phyloP scores from a whole-genome alignment of 2,888 invertebrate species.

The Macaria notata region DNA sequence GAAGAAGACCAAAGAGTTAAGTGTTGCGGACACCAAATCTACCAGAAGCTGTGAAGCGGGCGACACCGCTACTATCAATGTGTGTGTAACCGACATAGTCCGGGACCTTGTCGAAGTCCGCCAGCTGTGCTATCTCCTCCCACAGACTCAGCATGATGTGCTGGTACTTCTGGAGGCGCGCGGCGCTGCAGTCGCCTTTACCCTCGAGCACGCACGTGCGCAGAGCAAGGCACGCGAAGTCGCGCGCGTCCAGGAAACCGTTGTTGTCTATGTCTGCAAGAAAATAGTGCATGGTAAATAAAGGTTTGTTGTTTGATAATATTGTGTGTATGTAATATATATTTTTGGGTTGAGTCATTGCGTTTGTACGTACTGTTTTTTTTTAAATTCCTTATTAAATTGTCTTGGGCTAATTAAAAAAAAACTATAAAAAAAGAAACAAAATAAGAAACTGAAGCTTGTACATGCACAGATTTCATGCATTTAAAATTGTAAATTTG shows the following conservation, averaged over 20 bases:
- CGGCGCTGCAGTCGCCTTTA: slow-evolving; percentile 89
- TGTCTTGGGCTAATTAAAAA: no score
- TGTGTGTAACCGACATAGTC: slow-evolving; percentile 76
- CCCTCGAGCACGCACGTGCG: slow-evolving; percentile 91
- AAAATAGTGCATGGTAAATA: not conserved
- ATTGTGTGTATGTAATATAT: no score
- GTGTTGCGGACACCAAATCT: slow-evolving; percentile 35
- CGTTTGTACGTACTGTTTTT: no score
- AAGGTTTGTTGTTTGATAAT: no score
- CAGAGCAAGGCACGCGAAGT: slow-evolving; percentile 91
- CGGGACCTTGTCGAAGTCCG: slow-evolving; percentile 92
- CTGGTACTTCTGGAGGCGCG: slow-evolving; percentile 88
- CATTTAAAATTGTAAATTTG: no score
- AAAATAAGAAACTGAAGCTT: no score
- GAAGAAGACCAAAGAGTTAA: no score
- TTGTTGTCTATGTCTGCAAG: slow-evolving; percentile 91
- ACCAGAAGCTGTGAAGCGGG: slow-evolving; percentile 42
- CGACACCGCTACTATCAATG: slow-evolving; percentile 47
- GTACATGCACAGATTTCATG: no score
- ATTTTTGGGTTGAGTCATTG: no score
- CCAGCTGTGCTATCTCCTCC: slow-evolving; percentile 93
- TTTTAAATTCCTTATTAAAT: no score
- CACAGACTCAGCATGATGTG: slow-evolving; percentile 92
- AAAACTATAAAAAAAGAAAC: no score
- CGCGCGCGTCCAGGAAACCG: slow-evolving; percentile 90